Evolutionary conservation across 2,797 vertebrate genomes (phyloP).

Genomic region (Macrochelys suwanniensis): DNA sequence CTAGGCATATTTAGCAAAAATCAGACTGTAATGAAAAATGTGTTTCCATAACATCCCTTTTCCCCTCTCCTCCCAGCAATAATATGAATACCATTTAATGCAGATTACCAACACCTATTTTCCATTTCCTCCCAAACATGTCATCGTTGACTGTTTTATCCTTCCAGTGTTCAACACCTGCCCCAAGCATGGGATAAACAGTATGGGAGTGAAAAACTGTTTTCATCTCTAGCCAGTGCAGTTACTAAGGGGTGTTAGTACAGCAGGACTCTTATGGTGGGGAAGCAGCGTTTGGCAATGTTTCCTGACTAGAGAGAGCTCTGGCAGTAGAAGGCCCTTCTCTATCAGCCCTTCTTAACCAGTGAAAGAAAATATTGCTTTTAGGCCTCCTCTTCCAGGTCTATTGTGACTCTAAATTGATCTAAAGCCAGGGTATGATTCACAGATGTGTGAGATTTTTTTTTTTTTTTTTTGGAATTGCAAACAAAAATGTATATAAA

Average conservation of each 20-base stretch:
- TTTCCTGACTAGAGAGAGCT: conserved; percentile 10
- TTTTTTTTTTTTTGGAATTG: background rate
- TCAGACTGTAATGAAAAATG: fast-evolving
- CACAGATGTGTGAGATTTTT: conserved; percentile 28
- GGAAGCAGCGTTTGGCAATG: background rate
- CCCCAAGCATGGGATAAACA: background rate
- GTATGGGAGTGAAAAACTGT: background rate
- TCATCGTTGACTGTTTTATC: background rate
- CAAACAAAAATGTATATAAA: background rate
- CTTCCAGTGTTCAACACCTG: background rate
- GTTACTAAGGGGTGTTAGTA: background rate
- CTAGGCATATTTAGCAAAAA: conserved; percentile 18
- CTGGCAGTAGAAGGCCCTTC: conserved; percentile 5
- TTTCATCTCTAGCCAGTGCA: background rate
- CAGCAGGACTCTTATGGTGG: background rate
- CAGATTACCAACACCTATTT: background rate
- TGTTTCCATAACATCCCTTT: background rate
- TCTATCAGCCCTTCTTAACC: conserved; percentile 30
- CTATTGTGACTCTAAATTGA: conserved; percentile 24
- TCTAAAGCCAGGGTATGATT: conserved; percentile 49
- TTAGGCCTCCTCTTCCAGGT: conserved; percentile 6
- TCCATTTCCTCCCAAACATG: background rate
- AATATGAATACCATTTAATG: background rate
- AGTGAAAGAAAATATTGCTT: conserved; percentile 58
- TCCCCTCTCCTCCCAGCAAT: background rate